Conservation (phyloP, 2,113 vertebrate genomes). For the Boleophthalmus pectinirostris region DNA sequence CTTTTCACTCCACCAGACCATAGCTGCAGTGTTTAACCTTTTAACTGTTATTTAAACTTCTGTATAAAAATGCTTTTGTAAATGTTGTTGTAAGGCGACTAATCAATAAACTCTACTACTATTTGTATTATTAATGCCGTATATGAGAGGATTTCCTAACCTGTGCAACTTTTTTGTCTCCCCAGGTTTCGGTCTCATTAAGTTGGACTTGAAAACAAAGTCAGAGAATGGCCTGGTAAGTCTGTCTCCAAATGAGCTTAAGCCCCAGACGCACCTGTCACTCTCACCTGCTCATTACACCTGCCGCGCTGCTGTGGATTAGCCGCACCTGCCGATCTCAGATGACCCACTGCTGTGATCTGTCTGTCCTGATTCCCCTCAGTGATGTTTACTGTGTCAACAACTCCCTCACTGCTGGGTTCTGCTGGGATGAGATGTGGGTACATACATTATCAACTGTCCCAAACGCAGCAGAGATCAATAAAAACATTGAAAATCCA, state of each 20-base stretch:
- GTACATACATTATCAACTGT: too few relatives aligned
- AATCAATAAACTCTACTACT: too few relatives aligned
- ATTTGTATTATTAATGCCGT: too few relatives aligned
- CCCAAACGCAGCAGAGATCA: too few relatives aligned
- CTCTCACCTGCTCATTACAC: constrained; percentile 6
- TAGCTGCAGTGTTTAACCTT: too few relatives aligned
- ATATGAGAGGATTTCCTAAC: background rate
- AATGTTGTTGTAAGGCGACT: too few relatives aligned
- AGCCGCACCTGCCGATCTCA: constrained; percentile 13
- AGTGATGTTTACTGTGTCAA: background rate
- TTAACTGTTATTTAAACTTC: too few relatives aligned
- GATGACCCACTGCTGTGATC: background rate
- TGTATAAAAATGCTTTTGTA: too few relatives aligned
- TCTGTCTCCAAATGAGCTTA: constrained; percentile 33
- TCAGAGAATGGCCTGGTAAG: constrained; percentile 97
- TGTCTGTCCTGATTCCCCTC: background rate
- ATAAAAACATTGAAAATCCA: too few relatives aligned
- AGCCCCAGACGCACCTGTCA: constrained; percentile 23
- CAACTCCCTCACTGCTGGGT: background rate
- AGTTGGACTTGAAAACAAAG: constrained; percentile 96
- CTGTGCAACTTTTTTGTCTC: constrained; percentile 30
- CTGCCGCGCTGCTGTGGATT: constrained; percentile 13
- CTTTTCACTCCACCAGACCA: too few relatives aligned
- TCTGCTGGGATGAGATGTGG: too few relatives aligned
- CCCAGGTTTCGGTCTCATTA: constrained; percentile 94